Base-by-base conservation (phyloP, 2,797 vertebrate species). In the Hypotaenidia philippensis region DNA sequence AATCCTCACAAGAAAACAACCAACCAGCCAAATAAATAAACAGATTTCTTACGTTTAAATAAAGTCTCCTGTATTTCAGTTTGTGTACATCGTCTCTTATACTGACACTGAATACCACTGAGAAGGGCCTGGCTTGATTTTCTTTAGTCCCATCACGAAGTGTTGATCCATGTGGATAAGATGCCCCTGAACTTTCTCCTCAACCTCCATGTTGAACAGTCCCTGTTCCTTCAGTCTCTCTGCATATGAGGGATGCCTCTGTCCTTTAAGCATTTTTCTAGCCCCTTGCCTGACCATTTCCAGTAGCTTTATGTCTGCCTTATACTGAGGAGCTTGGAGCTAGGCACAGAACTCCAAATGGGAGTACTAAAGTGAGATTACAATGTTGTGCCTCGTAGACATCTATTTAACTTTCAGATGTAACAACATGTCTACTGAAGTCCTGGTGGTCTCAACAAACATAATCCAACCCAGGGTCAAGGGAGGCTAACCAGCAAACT, bases 141-240 rank as follows among this genome's bases (percentile, higher is more conserved):
- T 47, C 11, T 55, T 55, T 47, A 10, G 5, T 50, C 1, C 8
- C 8, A 0, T 0, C 7, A 13, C 47, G 18, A n/a, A 5, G 1
- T 70, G 52, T 36, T 47, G 23, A 20, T 60, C 44, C 7, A 22
- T 1, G 0, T 6, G 9, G 12, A 19, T 25, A 64, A 44, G 11
- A 57, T 59, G 1, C 5, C 11, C 11, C 22, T 32, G 22, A 56
- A 17, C 5, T 8, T 29, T 57, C 19, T 64, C 13, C 31, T 71
- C 49, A 71, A 1, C 4, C 18, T 49, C 6, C 15, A 27, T 10
- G 19, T 3, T 68, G 21, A 90, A 68, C 14, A 29, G 11, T 12
- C 9, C 2, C 26, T 26, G 6, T 50, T 71, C 13, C 44, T 53
- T 71, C 16, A 60, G 0, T 19, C 2, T 57, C 25, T 41, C 1